Conservation (phyloP, 2,797 vertebrate species). For the Bradypus variegatus region DNA sequence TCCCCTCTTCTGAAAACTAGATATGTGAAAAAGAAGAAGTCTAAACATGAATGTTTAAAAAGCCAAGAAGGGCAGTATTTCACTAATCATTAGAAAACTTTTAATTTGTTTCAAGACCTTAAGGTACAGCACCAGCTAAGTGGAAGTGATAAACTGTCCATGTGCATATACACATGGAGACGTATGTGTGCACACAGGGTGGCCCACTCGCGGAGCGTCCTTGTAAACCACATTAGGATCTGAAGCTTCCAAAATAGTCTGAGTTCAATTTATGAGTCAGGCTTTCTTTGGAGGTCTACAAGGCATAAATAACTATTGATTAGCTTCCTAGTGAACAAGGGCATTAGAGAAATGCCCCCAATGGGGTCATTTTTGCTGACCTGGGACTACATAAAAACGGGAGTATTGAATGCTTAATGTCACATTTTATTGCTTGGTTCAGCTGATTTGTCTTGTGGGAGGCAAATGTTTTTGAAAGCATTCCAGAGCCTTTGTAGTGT, state of each 20-base stretch:
- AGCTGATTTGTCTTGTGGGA: slow-evolving; percentile 69
- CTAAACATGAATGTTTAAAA: neutral
- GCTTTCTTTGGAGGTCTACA: slow-evolving; percentile 56
- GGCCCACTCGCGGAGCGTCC: slow-evolving; percentile 55
- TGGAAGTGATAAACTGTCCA: slow-evolving; percentile 52
- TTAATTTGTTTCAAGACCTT: slow-evolving; percentile 7
- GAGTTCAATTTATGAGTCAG: slow-evolving; percentile 61
- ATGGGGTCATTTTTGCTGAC: slow-evolving; percentile 67
- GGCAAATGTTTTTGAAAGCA: slow-evolving; percentile 69
- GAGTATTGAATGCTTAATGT: slow-evolving; percentile 69
- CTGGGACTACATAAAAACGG: slow-evolving; percentile 66
- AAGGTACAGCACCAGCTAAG: slow-evolving; percentile 13
- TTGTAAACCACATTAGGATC: slow-evolving; percentile 56
- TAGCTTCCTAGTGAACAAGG: slow-evolving; percentile 61
- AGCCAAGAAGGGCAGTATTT: neutral
- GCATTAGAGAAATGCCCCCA: slow-evolving; percentile 58
- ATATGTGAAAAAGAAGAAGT: neutral
- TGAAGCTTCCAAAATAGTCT: slow-evolving; percentile 57
- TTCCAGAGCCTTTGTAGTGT: slow-evolving; percentile 65
- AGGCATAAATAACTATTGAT: slow-evolving; percentile 66
- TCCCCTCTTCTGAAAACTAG: neutral
- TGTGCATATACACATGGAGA: neutral
- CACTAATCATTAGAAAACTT: neutral
- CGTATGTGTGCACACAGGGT: slow-evolving; percentile 52
- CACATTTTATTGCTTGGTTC: slow-evolving; percentile 73